Evolutionary conservation across 2,888 invertebrate species (phyloP).

Genomic region (Zhengitettix transpicula): DNA sequence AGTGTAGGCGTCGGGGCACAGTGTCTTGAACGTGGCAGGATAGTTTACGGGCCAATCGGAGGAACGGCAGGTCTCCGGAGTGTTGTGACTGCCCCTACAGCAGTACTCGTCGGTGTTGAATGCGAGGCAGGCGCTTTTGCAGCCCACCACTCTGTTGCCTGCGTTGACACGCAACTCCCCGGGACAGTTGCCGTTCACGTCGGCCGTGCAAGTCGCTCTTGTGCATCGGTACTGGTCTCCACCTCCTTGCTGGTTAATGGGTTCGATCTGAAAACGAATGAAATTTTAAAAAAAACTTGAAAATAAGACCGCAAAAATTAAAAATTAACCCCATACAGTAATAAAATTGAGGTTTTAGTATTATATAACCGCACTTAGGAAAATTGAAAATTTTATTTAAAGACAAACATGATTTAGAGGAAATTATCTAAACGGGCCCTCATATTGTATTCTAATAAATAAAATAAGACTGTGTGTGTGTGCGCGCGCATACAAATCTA

Average conservation of each 20-base stretch:
- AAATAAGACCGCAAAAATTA: no score
- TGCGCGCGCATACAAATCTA: no score
- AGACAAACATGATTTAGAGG: no score
- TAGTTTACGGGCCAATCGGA: constrained; percentile 1
- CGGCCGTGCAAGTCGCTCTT: constrained; percentile 20
- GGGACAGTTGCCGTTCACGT: constrained; percentile 25
- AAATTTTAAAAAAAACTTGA: no score
- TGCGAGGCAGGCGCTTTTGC: constrained; percentile 2
- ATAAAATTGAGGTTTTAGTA: no score
- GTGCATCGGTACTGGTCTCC: constrained; percentile 23
- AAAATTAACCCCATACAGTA: no score
- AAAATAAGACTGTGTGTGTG: no score
- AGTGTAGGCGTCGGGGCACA: constrained; percentile 2
- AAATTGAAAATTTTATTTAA: no score
- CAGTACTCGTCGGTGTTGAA: constrained; percentile 3
- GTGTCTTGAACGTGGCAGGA: not conserved
- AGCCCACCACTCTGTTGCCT: constrained; percentile 11
- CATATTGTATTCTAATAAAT: no score
- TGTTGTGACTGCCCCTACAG: not conserved
- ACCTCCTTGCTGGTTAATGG: constrained; percentile 2
- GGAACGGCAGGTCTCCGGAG: not conserved
- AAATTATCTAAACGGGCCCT: no score
- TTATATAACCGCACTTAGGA: no score
- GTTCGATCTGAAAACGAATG: not conserved
- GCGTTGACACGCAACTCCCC: constrained; percentile 16